Conservation (phyloP, 2,113 vertebrate genomes). For the Formicarius rufipectus region DNA sequence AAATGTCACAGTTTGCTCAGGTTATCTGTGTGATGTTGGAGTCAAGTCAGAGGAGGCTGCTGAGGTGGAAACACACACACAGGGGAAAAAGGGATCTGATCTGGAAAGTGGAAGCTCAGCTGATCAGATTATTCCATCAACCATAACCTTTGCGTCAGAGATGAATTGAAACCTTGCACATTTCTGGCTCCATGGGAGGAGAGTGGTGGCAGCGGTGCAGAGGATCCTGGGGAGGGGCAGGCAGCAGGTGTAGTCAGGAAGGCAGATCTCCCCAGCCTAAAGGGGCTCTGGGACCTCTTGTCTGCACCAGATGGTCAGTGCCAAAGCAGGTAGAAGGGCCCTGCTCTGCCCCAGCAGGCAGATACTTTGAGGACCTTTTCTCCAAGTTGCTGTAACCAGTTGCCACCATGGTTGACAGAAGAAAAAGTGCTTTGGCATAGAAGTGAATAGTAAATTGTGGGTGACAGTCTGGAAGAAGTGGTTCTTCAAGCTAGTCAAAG, state of each 20-base stretch:
- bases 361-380: neutral
- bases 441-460: neutral
- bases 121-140: neutral
- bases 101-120: neutral
- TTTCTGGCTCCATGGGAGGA: neutral
- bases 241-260: neutral
- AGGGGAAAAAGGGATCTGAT: accelerated
- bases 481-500: neutral
- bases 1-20: neutral
- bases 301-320: neutral
- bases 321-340: neutral
- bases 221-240: accelerated
- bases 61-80: neutral
- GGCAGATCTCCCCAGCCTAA: neutral
- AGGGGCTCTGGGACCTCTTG: neutral
- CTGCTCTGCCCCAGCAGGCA: neutral
- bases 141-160: neutral
- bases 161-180: neutral
- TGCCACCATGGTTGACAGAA: neutral
- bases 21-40: neutral
- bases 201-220: neutral
- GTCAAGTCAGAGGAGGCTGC: neutral
- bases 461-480: neutral
- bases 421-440: neutral
- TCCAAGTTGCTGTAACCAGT: neutral